A percentile compares a stretch with the other conserved stretches of the same genome.
These are phyloP conservation scores for Desmodus rotundus DNA, from an alignment of 2,113 vertebrate species.

Conservation along the genomic window DNA sequence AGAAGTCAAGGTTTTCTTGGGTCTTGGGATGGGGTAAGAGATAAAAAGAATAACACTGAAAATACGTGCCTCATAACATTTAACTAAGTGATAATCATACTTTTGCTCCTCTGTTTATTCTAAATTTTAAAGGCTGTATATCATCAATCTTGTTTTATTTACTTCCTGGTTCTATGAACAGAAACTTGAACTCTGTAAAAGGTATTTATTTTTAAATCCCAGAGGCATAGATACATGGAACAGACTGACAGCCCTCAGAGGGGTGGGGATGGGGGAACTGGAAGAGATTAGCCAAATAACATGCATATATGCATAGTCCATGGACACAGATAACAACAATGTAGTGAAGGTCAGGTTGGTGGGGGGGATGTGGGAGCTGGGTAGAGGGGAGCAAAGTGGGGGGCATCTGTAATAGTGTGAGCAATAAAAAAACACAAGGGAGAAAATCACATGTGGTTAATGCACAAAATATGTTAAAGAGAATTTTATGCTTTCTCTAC, in stretches of 20 bases:
- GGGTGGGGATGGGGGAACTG: too few species aligned
- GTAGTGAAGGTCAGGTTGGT: too few species aligned
- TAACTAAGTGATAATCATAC: background rate
- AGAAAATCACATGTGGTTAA: background rate
- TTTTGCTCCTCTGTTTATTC: background rate
- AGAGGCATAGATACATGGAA: too few species aligned
- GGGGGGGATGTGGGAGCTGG: too few species aligned
- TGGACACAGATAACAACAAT: too few species aligned
- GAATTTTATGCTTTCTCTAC: background rate
- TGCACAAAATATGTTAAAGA: background rate
- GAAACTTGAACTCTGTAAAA: background rate
- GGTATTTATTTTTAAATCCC: background rate
- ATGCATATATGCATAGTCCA: too few species aligned
- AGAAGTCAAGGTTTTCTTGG: background rate
- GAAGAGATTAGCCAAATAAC: too few species aligned
- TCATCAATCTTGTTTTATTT: background rate
- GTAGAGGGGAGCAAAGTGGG: too few species aligned
- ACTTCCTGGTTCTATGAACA: background rate
- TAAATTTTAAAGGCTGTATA: background rate
- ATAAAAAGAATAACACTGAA: background rate
- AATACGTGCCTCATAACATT: background rate
- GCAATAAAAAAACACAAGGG: too few species aligned
- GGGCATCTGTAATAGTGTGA: too few species aligned
- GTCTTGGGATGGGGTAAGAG: background rate
- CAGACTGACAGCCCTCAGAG: too few species aligned